Evolutionary conservation across 2,113 vertebrate species (phyloP), one percentile per base, ranked within the genome.

Genomic region (Caracal caracal): DNA sequence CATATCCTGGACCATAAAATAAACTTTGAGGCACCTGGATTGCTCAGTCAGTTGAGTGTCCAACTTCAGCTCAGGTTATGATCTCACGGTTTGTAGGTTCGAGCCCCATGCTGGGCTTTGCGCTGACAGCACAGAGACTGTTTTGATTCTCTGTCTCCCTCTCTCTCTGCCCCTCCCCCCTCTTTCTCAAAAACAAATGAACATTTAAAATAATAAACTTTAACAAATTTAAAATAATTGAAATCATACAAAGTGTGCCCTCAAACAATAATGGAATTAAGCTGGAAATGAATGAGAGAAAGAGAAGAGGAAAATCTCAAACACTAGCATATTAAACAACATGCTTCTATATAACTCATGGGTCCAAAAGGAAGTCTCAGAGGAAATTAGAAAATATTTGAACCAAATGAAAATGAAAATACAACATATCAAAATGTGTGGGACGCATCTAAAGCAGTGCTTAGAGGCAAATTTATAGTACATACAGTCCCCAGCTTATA

Each of bases 351-450:
- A 71, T 37, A 88, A 93, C 56, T 17, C 47, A 47, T 66, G 30
- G 11, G 30, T 59, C 26, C 56, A 81, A 59, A 84, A 59, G 89
- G 4, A 73, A 92, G 22, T 91, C 53, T 94, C 28, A 65, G 43
- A 22, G 37, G 30, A 97, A 93, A 95, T 33, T 79, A 70, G 47
- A 89, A 97, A 94, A 56, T 70, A 84, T 63, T 76, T 61, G 5
- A 94, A 96, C 68, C 79, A 15, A 92, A 94, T 96, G 13, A 88
- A 92, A 93, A 73, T 89, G 30, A 93, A 93, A 79, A 92, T 53
- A 33, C 24, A 90, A 43, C 16, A 19, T 43, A 33, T 24, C 26
- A 73, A 86, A 94, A 86, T 56, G 19, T 73, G 30, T 49, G 33
- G 12, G n/a, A 53, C 78, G 10, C 8, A 78, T 56, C 22, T 93